Percentiles rank a stretch among this genome's conserved stretches.
Evolutionary conservation across 2,797 vertebrate genomes (phyloP).

Genomic region (Aulostomus chinensis): DNA sequence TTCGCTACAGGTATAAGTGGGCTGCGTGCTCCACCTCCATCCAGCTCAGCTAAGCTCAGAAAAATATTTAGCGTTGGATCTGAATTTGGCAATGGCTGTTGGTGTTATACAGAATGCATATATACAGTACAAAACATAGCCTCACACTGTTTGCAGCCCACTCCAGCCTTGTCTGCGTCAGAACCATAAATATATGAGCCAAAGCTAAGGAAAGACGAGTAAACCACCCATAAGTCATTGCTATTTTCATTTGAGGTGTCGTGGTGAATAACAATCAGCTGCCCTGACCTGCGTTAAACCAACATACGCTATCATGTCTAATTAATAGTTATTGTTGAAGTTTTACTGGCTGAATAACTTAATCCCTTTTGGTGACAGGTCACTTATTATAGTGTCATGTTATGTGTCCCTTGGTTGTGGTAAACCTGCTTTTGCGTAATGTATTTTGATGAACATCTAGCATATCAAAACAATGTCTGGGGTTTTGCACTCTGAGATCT

Average conservation of each 20-base stretch:
- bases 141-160: slow-evolving; percentile 57
- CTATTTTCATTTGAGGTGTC: slow-evolving; percentile 13
- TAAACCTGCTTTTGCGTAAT: too few species aligned
- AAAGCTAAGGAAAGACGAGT: slow-evolving; percentile 20
- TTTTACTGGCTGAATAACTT: slow-evolving; percentile 3
- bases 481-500: too few species aligned
- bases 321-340: neutral
- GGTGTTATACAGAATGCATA: slow-evolving; percentile 71
- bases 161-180: slow-evolving; percentile 48
- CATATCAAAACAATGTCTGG: slow-evolving; percentile 13
- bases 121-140: slow-evolving; percentile 61
- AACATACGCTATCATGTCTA: neutral
- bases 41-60: slow-evolving; percentile 42
- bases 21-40: slow-evolving; percentile 26
- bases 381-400: neutral
- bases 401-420: too few species aligned
- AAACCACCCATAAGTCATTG: slow-evolving; percentile 26
- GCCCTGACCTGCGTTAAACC: neutral
- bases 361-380: neutral
- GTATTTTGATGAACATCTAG: neutral
- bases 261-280: slow-evolving; percentile 7
- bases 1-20: slow-evolving; percentile 41
- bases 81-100: slow-evolving; percentile 61
- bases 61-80: slow-evolving; percentile 51
- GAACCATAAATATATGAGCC: slow-evolving; percentile 62